These are phyloP conservation scores for Sorex araneus DNA, from an alignment of 2,113 vertebrate species.

Conservation along the genomic window DNA sequence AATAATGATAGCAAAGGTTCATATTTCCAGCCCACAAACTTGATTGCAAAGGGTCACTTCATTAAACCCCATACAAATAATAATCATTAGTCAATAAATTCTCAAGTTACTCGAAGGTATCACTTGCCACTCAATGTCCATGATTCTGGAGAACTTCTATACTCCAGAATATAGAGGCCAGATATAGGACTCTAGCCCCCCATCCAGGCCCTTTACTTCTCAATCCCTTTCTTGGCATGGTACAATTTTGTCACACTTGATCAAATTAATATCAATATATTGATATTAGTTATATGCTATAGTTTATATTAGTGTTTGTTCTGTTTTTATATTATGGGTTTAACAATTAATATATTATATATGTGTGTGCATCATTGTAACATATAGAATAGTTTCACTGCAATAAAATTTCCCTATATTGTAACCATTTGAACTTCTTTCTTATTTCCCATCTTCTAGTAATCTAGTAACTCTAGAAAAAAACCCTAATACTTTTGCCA, in stretches of 20 bases:
- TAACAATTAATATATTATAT: background rate
- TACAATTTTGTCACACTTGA: too few species aligned
- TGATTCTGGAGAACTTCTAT: background rate
- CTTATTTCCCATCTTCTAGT: background rate
- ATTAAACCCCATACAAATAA: background rate
- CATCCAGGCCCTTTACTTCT: too few species aligned
- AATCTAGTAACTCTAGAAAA: too few species aligned
- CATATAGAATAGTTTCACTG: background rate
- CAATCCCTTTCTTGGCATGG: too few species aligned
- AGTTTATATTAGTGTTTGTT: background rate
- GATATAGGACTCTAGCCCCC: background rate
- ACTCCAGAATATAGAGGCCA: background rate
- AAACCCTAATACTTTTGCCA: background rate
- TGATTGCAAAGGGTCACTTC: background rate
- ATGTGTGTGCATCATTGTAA: too few species aligned
- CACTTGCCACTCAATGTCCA: background rate
- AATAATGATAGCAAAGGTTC: background rate
- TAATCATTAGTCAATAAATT: background rate
- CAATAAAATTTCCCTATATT: background rate
- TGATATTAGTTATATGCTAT: background rate
- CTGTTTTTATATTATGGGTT: background rate
- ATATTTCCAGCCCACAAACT: background rate
- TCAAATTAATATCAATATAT: background rate
- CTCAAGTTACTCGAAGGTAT: background rate
- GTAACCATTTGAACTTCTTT: fast-evolving